Evolutionary conservation across 2,888 invertebrate species (phyloP), one percentile per base, ranked within the genome.

Genomic region (Pachliopta kotzebuea): DNA sequence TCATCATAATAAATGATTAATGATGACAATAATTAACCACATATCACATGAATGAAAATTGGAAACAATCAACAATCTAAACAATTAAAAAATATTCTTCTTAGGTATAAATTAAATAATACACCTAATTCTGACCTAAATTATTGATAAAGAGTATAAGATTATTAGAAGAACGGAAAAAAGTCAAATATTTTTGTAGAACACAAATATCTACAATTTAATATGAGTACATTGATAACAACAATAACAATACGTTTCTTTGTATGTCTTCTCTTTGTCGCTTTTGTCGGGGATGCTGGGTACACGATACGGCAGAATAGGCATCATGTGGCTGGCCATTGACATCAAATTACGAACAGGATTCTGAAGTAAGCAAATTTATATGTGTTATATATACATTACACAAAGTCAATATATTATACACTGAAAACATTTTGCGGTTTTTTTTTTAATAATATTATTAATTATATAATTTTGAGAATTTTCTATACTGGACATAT

Each of bases 301-400:
- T 52, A 93, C 77, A 1, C 77, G 74, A 0, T 92, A 84, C 0
- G 86, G 89, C 11, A 79, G 82, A 17, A 92, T 84, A 2, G 91
- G 91, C 68, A 77, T 69, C 84, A 88, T 88, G 67, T 84, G 80
- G 8, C 84, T 80, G n/a, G 83, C 81, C 37, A 90, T 68, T 0
- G 91, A 89, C 84, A 87, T 91, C 69, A 91, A 69, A 68, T 88
- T 85, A 20, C 83, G 83, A 23, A 68, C 69, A 2, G 88, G 83
- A 63, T 74, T 74, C 90, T 90, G 69, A 7, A 67, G 52, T 37
- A n/a, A 14, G 18, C 11, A 26, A 55, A 4, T 6, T 45, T 45
- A n/a, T n/a, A 45, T 3, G n/a, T 45, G 14, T 37, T 37, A 14
- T 18, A 7, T n/a, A n/a, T 18, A 18, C 8, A 42, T n/a, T 17